phyloP scores from a whole-genome alignment of 2,888 invertebrate genomes.

The Trichogramma dendrolimi region DNA sequence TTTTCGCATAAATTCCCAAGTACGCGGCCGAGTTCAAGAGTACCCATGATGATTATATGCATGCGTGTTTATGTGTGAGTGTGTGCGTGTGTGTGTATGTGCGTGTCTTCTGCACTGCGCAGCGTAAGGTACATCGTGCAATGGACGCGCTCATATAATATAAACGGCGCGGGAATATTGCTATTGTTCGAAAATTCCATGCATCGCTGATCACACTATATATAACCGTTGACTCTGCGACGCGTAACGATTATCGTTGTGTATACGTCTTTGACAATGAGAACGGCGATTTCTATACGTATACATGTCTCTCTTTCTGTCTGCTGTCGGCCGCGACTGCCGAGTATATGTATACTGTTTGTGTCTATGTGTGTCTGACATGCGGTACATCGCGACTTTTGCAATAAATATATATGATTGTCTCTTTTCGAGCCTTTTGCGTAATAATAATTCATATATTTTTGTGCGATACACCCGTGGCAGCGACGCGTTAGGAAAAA shows the following conservation, averaged over 20 bases:
- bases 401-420: too few species aligned
- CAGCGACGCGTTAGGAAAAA: too few species aligned
- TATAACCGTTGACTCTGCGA: conserved; percentile 9
- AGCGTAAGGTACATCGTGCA: too few species aligned
- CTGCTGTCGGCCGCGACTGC: background rate
- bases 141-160: background rate
- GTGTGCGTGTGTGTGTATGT: background rate
- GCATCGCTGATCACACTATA: conserved; percentile 30
- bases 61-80: background rate
- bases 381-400: too few species aligned
- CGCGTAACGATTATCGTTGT: conserved; percentile 32
- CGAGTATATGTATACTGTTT: too few species aligned
- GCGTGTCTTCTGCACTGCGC: background rate
- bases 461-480: too few species aligned
- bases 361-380: too few species aligned
- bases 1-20: too few species aligned
- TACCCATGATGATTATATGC: too few species aligned
- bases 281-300: conserved; percentile 21
- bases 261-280: conserved; percentile 31
- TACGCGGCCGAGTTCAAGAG: too few species aligned
- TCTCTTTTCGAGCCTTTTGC: too few species aligned
- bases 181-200: conserved; percentile 34
- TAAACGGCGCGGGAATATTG: conserved; percentile 24
- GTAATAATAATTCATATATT: too few species aligned
- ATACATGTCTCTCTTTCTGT: conserved; percentile 4